These are phyloP conservation scores for Dryobates pubescens DNA, from an alignment of 2,797 vertebrate species.

Conservation along the genomic window DNA sequence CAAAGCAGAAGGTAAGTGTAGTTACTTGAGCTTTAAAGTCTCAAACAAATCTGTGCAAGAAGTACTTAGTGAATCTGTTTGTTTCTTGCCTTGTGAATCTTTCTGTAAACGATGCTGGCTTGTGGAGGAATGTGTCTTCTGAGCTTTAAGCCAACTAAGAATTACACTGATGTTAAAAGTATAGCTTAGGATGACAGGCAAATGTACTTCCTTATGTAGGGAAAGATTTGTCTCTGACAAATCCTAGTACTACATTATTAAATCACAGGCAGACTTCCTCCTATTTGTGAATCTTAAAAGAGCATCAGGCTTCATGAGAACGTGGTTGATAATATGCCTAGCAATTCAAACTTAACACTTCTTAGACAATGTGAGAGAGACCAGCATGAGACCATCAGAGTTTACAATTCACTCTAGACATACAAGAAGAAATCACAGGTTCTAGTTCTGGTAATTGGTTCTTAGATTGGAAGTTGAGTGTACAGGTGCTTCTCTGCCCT, in stretches of 20 bases:
- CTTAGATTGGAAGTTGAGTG: neutral
- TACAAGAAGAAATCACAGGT: neutral
- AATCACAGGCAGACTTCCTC: neutral
- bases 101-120: neutral
- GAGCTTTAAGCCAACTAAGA: neutral
- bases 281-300: neutral
- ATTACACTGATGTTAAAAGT: neutral
- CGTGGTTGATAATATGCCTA: rapidly evolving
- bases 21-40: neutral
- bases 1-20: conserved; percentile 79
- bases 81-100: neutral
- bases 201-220: neutral
- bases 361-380: neutral
- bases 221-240: neutral
- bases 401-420: neutral
- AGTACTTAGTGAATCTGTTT: neutral
- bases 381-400: neutral
- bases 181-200: neutral
- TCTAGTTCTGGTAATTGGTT: neutral
- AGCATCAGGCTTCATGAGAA: neutral
- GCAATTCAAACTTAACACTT: neutral
- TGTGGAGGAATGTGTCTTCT: neutral
- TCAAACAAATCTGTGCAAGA: neutral
- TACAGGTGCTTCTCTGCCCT: neutral
- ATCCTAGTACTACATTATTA: neutral